A percentile compares a stretch with the other conserved stretches of the same genome.
Conservation (phyloP, 2,797 vertebrate species). For the Rousettus madagascariensis region DNA sequence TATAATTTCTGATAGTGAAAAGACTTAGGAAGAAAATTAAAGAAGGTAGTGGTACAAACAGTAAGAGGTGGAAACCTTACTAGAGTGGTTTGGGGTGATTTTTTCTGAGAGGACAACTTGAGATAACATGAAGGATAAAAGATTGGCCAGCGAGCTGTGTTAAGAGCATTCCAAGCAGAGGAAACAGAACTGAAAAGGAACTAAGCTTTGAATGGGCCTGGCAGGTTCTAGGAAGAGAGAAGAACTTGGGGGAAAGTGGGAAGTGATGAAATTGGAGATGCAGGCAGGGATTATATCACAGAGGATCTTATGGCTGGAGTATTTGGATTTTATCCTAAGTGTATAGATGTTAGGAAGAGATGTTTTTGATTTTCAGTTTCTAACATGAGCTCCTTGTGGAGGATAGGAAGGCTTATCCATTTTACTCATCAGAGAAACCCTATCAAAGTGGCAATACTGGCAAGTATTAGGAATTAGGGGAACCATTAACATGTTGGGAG, state of each 20-base stretch:
- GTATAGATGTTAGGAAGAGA: not conserved
- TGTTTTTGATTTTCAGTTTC: not conserved
- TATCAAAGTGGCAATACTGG: not conserved
- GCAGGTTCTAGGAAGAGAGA: not conserved
- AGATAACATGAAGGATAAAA: not conserved
- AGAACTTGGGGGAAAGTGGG: not conserved
- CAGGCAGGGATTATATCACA: not conserved
- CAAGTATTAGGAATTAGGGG: not conserved
- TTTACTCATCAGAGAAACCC: not conserved
- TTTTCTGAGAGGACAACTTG: not conserved
- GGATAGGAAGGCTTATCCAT: not conserved
- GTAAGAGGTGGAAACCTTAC: not conserved
- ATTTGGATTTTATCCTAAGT: not conserved
- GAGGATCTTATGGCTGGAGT: not conserved
- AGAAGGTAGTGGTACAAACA: not conserved
- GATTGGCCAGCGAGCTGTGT: not conserved
- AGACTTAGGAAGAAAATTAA: not conserved
- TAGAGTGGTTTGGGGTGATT: not conserved
- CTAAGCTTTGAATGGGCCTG: not conserved
- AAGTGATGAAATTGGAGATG: not conserved
- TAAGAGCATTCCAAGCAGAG: not conserved
- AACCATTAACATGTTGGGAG: not conserved
- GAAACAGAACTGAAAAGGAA: not conserved
- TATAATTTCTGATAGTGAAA: constrained; percentile 4
- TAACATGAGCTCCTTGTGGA: not conserved